Evolutionary conservation across 2,113 vertebrate species (phyloP).

Genomic region (Tychaedon coryphoeus): DNA sequence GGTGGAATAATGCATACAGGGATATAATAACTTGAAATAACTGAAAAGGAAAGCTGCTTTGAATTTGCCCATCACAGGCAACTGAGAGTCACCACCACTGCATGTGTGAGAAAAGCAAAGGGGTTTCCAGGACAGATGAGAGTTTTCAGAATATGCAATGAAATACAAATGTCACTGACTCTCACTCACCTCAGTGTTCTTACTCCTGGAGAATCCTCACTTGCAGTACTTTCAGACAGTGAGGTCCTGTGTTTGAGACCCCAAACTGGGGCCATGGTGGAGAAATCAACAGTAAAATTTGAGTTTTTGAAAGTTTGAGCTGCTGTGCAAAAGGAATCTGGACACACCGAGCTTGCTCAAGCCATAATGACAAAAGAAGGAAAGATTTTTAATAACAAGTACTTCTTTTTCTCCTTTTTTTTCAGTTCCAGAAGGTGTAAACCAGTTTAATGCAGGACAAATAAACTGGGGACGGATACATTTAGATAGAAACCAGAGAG

Average conservation of each 20-base stretch:
- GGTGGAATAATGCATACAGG: background rate
- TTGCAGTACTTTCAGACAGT: background rate
- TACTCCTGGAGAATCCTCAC: background rate
- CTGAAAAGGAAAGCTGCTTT: background rate
- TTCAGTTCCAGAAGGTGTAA: background rate
- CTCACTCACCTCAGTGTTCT: background rate
- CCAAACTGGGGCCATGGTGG: background rate
- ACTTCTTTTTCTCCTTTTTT: background rate
- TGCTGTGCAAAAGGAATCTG: background rate
- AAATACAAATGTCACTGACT: background rate
- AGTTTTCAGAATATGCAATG: background rate
- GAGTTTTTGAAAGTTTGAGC: background rate
- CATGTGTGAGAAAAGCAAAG: background rate
- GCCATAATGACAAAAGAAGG: background rate
- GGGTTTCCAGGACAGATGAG: background rate
- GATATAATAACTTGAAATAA: background rate
- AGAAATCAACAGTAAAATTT: background rate
- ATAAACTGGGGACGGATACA: background rate
- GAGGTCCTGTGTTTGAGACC: background rate
- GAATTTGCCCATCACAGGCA: fast-evolving
- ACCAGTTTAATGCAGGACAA: background rate
- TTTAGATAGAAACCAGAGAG: background rate
- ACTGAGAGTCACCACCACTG: background rate
- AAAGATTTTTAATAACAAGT: background rate
- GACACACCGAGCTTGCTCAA: background rate